Conservation (phyloP, 1,140 invertebrate genomes). For the Manduca sexta region DNA sequence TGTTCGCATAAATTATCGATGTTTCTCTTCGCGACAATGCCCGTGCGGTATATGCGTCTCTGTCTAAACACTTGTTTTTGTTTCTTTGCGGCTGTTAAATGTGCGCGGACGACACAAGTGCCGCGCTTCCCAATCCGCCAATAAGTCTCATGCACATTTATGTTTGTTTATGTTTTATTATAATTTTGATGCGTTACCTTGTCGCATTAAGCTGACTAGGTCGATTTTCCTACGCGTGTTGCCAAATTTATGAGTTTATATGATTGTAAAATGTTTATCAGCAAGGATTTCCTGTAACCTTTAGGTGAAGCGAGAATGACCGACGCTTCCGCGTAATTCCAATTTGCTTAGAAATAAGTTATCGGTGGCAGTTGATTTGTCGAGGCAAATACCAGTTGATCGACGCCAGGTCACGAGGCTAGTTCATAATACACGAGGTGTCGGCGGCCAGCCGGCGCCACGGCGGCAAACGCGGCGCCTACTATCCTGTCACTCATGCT, state of each 20-base stretch:
- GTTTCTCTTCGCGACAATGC: slow-evolving; percentile 46
- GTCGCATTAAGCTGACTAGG: too few species aligned
- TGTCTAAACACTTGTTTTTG: slow-evolving; percentile 64
- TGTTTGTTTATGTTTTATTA: slow-evolving; percentile 1
- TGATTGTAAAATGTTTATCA: neutral
- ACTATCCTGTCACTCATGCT: slow-evolving; percentile 52
- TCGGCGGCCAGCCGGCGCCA: slow-evolving; percentile 66
- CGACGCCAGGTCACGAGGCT: slow-evolving; percentile 65
- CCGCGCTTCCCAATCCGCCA: slow-evolving; percentile 21
- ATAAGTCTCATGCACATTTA: slow-evolving; percentile 10
- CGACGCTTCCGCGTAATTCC: slow-evolving; percentile 34
- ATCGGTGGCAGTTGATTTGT: slow-evolving; percentile 45
- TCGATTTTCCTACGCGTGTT: too few species aligned
- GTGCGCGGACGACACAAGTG: slow-evolving; percentile 39
- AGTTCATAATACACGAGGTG: slow-evolving; percentile 71
- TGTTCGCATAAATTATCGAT: slow-evolving; percentile 72
- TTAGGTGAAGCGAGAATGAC: slow-evolving; percentile 28
- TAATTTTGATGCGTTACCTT: too few species aligned
- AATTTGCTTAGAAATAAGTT: slow-evolving; percentile 54
- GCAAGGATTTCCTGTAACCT: slow-evolving; percentile 9
- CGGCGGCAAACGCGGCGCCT: slow-evolving; percentile 61
- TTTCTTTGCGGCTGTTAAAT: slow-evolving; percentile 41
- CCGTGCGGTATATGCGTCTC: slow-evolving; percentile 44
- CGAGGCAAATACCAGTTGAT: slow-evolving; percentile 65
- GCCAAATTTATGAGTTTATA: too few species aligned